Conservation (phyloP, 2,113 vertebrate genomes). For the Greenwoodochromis staneri region DNA sequence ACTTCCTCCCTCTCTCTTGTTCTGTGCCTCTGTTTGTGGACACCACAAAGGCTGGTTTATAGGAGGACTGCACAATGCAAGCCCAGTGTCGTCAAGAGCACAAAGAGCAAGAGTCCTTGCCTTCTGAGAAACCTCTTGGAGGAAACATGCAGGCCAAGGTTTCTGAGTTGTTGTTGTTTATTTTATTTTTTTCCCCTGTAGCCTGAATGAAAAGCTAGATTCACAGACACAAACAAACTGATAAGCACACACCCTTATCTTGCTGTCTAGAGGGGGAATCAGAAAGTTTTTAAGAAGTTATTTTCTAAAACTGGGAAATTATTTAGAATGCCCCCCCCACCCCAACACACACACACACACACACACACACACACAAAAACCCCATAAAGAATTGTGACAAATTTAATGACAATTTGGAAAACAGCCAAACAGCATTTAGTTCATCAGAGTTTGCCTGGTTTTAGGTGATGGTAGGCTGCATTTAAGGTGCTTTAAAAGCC, state of each 20-base stretch:
- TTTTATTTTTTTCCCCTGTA: not conserved
- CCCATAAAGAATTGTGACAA: not conserved
- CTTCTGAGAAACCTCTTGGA: constrained; percentile 18
- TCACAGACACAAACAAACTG: constrained; percentile 1
- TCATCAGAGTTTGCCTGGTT: not conserved
- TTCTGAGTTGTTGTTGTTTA: not conserved
- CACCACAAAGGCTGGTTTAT: constrained; percentile 55
- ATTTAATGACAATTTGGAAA: not conserved
- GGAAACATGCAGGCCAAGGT: not conserved
- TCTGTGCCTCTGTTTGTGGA: constrained; percentile 34
- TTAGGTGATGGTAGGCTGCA: not conserved
- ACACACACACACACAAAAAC: fast-evolving
- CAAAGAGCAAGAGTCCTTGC: constrained; percentile 31
- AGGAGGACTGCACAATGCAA: constrained; percentile 44
- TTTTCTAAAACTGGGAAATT: not conserved
- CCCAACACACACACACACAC: too few species aligned
- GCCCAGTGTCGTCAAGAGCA: constrained; percentile 39
- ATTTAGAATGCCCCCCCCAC: not conserved
- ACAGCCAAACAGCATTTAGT: not conserved
- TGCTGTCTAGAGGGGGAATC: not conserved
- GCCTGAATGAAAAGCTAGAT: constrained; percentile 4
- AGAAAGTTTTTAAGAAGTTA: not conserved
- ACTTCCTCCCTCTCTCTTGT: constrained; percentile 7
- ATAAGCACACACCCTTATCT: not conserved
- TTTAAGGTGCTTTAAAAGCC: not conserved